Evolutionary conservation across 1,140 invertebrate genomes (phyloP), one percentile per base, ranked within the genome.

Genomic region (Solen grandis): DNA sequence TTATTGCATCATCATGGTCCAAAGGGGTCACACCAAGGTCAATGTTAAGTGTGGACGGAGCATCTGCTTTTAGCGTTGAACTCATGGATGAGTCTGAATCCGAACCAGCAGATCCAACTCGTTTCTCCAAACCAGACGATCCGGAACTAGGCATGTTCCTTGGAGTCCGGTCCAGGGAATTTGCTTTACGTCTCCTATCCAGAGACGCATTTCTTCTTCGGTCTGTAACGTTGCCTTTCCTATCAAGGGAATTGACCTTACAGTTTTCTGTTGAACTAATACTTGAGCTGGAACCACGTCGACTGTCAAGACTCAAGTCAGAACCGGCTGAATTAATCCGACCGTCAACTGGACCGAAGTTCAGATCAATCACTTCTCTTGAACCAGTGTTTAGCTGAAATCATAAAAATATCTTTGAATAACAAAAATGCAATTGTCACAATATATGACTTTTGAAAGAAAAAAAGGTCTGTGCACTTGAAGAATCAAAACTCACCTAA

Each of bases 1-100:
- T 92, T 33, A 92, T 87, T 31, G 90, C 89, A 52, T 84, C 87
- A 27, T 90, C 88, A 38, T 86, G 86, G 27, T 90, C 88, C 74
- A 83, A 78, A 29, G 82, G 80, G 10, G 84, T 85, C 46, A 79
- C 88, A 84, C 77, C 38, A 77, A 87, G 55, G 73, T 54, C 77
- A 25, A 66, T 46, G 22, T 46, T 65, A 13, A 81, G n/a, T 25
- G 68, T 68, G 19, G 31, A 41, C 14, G 75, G 75, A 10, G 41
- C 8, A 8, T 46, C 41, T 10, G 41, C 41, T 70, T 79, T 70
- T 19, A 79, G 38, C 1, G 68, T 70, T 2, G 68, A 69, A 60
- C 76, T 62, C 68, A 70, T 60, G 8, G 68, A 63, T 1, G 63
- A 78, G n/a, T 72, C 68, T 29, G 57, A 52, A 50, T 72, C 55